phyloP scores from a whole-genome alignment of 2,113 vertebrate genomes.

The Ictalurus punctatus region DNA sequence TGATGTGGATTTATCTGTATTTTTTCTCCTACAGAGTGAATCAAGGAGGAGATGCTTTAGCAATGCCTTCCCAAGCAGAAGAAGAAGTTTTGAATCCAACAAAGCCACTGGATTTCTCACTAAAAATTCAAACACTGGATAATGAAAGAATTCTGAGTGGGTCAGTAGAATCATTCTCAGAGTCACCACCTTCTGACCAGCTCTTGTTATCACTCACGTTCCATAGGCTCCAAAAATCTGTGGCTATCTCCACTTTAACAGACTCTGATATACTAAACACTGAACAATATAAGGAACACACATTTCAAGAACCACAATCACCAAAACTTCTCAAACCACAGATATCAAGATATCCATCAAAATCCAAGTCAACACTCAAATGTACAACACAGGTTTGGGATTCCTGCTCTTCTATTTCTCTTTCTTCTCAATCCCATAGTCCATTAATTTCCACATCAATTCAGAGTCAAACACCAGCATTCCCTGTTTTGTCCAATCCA shows the following conservation, averaged over 20 bases:
- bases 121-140: background rate
- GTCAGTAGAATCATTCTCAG: background rate
- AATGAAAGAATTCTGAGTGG: background rate
- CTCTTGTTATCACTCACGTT: background rate
- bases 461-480: background rate
- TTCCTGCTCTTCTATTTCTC: background rate
- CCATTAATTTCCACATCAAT: background rate
- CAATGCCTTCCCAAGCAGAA: background rate
- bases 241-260: background rate
- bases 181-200: background rate
- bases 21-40: constrained; percentile 33
- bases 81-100: background rate
- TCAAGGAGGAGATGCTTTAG: constrained; percentile 1
- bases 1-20: background rate
- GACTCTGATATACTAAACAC: constrained; percentile 4
- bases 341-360: background rate
- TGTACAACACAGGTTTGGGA: background rate
- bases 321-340: background rate
- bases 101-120: background rate
- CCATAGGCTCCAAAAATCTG: constrained; percentile 13
- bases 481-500: background rate
- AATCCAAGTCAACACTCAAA: background rate
- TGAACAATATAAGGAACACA: background rate
- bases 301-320: background rate
- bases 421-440: background rate